These are phyloP conservation scores for Morpho helenor DNA, from an alignment of 2,888 invertebrate genomes.

Conservation along the genomic window DNA sequence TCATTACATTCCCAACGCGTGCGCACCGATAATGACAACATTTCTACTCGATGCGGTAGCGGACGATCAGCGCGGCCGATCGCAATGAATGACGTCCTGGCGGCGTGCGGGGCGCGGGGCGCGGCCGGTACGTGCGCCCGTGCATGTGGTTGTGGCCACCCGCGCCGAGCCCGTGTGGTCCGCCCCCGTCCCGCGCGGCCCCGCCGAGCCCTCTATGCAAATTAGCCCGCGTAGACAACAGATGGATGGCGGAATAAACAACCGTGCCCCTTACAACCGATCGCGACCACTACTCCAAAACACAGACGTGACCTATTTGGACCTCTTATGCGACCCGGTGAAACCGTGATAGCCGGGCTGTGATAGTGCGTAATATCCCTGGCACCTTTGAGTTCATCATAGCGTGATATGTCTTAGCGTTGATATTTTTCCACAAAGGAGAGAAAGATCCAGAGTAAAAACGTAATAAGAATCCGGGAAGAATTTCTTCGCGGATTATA, in stretches of 20 bases:
- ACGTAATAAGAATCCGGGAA: too few relatives aligned
- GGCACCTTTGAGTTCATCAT: too few relatives aligned
- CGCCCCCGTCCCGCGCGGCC: constrained; percentile 39
- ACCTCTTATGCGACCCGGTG: not conserved
- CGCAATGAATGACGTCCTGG: constrained; percentile 74
- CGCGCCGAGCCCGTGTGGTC: constrained; percentile 79
- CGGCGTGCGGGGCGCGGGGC: constrained; percentile 42
- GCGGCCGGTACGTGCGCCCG: constrained; percentile 50
- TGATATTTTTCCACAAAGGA: too few relatives aligned
- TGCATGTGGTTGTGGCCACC: constrained; percentile 77
- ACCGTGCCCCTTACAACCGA: constrained; percentile 64
- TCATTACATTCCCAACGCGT: constrained; percentile 67
- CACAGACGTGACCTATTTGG: constrained; percentile 16
- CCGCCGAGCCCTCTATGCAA: constrained; percentile 70
- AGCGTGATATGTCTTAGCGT: too few relatives aligned
- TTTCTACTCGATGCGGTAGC: constrained; percentile 72
- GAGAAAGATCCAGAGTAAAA: too few relatives aligned
- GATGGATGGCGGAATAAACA: constrained; percentile 79
- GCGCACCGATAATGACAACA: constrained; percentile 71
- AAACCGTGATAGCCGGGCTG: not conserved
- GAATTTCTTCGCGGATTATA: too few relatives aligned
- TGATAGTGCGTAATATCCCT: too few relatives aligned
- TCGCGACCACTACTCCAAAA: constrained; percentile 25
- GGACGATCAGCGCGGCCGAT: constrained; percentile 68
- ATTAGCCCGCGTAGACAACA: constrained; percentile 78